A percentile compares a stretch with the other conserved stretches of the same genome.
phyloP scores from a whole-genome alignment of 2,113 vertebrate species.

The Bos javanicus region DNA sequence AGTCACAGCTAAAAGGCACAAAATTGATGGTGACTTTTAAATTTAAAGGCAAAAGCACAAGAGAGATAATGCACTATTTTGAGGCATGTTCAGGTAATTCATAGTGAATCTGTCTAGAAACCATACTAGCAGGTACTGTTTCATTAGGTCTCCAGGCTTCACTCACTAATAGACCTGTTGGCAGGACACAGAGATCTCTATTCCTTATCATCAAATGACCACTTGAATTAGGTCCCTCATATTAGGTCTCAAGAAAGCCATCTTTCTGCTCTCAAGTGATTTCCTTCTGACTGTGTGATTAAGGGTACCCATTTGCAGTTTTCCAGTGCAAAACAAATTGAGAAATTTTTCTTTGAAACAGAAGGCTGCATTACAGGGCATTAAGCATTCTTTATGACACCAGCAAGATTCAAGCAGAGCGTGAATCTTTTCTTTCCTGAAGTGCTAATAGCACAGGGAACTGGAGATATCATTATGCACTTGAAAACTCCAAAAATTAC shows the following conservation, averaged over 20 bases:
- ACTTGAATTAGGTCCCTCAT: not conserved
- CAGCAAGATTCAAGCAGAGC: not conserved
- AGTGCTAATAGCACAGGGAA: not conserved
- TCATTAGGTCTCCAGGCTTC: not conserved
- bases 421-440: not conserved
- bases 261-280: not conserved
- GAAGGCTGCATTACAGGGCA: constrained; percentile 17
- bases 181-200: not conserved
- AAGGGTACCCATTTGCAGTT: not conserved
- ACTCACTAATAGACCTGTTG: not conserved
- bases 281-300: not conserved
- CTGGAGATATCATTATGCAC: not conserved
- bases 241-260: not conserved
- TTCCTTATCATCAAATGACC: not conserved
- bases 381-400: constrained; percentile 25
- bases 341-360: not conserved
- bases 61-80: not conserved
- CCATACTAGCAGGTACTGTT: not conserved
- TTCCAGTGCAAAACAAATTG: constrained; percentile 44
- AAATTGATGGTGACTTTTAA: not conserved
- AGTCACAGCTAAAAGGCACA: not conserved
- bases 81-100: not conserved
- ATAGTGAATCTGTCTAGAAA: not conserved
- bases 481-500: constrained; percentile 38
- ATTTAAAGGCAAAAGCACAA: not conserved